Base-by-base conservation (phyloP, 1,140 invertebrate genomes). In the Bombus balteatus region DNA sequence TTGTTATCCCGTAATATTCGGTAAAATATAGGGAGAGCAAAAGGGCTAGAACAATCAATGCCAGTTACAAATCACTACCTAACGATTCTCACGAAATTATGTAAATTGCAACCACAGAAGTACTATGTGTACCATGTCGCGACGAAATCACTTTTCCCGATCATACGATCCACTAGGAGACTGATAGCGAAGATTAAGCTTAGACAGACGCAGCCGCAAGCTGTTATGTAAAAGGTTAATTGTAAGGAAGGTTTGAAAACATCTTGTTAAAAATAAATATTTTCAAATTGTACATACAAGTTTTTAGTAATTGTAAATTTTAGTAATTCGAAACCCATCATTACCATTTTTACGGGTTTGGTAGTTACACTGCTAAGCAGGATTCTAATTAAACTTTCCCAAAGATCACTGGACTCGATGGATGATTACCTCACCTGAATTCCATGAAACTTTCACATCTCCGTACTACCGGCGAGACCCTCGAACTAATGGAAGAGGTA, bases 371-470 rank as follows among this genome's bases (percentile, higher is more conserved):
- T 28, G 59, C 3, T n/a, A 82, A 82, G 34, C 53, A 25, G 37
- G 25, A 57, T 47, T 82, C 18, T 57, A 65, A 82, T 83, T 83
- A 68, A 83, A 76, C 62, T 76, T 83, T 41, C 4, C 5, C 41
- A 10, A 37, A 47, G 41, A 66, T 15, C 57, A 18, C 6, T 22
- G 18, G 53, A 66, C 53, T 18, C 34, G 79, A 41, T 34, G 62
- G 41, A 22, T 34, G 53, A 65, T 53, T 71, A 73, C 57, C 34
- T 12, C 57, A n/a, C 10, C 43, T 41, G 9, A 13, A 71, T 39
- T n/a, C 37, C 15, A 28, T 34, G 65, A 75, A 83, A 83, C 34
- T 83, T 76, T 41, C 47, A 28, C 76, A 68, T 68, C 34, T 3
- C 15, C 22, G 22, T 13, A 18, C 22, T 10, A 4, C 1, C 28